Evolutionary conservation across 1,140 invertebrate species (phyloP).

Genomic region (Atta texana): DNA sequence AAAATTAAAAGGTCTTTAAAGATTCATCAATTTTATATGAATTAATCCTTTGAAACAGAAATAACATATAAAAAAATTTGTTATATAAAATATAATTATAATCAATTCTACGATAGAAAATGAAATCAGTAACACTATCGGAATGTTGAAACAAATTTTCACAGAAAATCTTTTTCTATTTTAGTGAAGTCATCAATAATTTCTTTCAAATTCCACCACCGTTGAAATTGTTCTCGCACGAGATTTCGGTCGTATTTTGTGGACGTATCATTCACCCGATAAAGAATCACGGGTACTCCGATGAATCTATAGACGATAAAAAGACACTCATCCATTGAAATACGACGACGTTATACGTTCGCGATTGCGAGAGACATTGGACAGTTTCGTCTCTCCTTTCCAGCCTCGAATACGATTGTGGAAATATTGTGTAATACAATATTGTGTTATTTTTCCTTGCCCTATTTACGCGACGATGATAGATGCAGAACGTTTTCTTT

Average conservation of each 20-base stretch:
- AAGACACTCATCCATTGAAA: constrained; percentile 52
- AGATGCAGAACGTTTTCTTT: constrained; percentile 68
- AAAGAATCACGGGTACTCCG: constrained; percentile 20
- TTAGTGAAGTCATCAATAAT: constrained; percentile 15
- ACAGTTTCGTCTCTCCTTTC: constrained; percentile 23
- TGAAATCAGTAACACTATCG: neutral
- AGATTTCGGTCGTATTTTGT: neutral
- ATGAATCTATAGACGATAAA: constrained; percentile 48
- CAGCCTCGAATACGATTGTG: neutral
- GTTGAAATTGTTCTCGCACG: constrained; percentile 11
- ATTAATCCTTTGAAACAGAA: neutral
- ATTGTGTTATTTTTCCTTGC: constrained; percentile 47
- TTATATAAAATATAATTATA: neutral
- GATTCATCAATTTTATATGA: neutral
- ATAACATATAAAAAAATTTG: neutral
- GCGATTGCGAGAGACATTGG: constrained; percentile 33
- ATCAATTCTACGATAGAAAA: neutral
- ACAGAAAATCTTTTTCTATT: neutral
- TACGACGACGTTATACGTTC: constrained; percentile 13
- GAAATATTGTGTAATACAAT: constrained; percentile 1
- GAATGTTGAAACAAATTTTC: neutral
- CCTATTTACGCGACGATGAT: constrained; percentile 69
- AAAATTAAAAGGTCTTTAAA: neutral
- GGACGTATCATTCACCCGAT: constrained; percentile 14
- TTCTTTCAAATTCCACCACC: neutral